These are phyloP conservation scores for Spongilla lacustris DNA, from an alignment of 37 sponge, comb jelly and placozoan genomes.

Conservation along the genomic window DNA sequence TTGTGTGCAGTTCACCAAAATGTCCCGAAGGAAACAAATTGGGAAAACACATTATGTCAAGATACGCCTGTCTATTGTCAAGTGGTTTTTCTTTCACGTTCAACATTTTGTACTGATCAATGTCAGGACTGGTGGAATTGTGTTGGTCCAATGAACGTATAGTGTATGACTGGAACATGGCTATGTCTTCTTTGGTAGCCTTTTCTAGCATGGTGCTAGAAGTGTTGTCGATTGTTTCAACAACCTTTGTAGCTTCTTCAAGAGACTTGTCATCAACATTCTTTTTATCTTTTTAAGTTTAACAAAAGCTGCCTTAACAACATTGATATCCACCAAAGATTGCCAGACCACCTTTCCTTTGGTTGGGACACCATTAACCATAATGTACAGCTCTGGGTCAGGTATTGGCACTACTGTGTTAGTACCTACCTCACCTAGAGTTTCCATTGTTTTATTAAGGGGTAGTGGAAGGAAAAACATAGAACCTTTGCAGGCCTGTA, in stretches of 20 bases:
- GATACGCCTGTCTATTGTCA: slow-evolving; percentile 32
- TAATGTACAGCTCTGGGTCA: slow-evolving; percentile 42
- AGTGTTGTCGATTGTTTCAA: slow-evolving; percentile 29
- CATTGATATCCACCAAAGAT: background rate
- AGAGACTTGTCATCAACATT: slow-evolving; percentile 28
- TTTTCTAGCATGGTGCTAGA: slow-evolving; percentile 47
- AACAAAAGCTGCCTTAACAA: background rate
- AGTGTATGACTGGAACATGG: slow-evolving; percentile 54
- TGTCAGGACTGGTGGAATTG: slow-evolving; percentile 25
- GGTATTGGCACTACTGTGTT: background rate
- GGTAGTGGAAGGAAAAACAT: slow-evolving; percentile 63
- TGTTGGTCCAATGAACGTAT: slow-evolving; percentile 30
- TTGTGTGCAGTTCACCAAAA: slow-evolving; percentile 49
- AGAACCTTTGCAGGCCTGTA: slow-evolving; percentile 42
- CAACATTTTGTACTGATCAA: slow-evolving; percentile 57
- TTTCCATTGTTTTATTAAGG: slow-evolving; percentile 48
- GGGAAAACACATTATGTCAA: slow-evolving; percentile 69
- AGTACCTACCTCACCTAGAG: slow-evolving; percentile 16
- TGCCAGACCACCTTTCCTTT: slow-evolving; percentile 44
- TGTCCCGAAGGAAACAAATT: slow-evolving; percentile 41
- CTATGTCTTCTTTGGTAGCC: slow-evolving; percentile 39
- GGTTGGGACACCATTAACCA: slow-evolving; percentile 44
- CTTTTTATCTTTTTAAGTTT: slow-evolving; percentile 28
- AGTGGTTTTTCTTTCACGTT: slow-evolving; percentile 32
- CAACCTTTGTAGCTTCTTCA: slow-evolving; percentile 51